Conservation (phyloP, 2,113 vertebrate genomes). For the Malurus alboscapulatus region DNA sequence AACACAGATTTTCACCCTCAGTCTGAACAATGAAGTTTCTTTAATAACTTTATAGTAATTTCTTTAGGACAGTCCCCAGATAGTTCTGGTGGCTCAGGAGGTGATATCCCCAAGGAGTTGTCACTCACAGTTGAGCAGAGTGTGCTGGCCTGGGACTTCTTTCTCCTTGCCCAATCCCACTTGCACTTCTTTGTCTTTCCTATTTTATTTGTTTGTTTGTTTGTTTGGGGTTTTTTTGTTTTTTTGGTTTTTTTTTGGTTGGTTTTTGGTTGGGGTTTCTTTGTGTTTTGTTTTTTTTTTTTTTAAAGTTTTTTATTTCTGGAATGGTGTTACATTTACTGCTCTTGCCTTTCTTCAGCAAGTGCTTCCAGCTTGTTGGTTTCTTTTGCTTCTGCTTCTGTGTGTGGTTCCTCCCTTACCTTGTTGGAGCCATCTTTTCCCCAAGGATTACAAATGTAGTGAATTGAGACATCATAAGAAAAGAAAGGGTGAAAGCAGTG, state of each 20-base stretch:
- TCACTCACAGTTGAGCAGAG: background rate
- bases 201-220: too few species aligned
- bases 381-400: background rate
- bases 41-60: background rate
- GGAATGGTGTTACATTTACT: background rate
- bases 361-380: background rate
- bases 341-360: background rate
- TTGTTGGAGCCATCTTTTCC: background rate
- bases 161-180: background rate
- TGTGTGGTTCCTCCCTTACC: background rate
- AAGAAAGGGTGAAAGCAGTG: background rate
- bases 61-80: background rate
- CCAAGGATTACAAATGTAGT: background rate
- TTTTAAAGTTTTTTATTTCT: rapidly evolving
- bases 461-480: background rate
- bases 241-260: rapidly evolving
- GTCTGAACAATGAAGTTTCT: background rate
- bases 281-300: background rate
- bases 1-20: background rate
- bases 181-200: too few species aligned
- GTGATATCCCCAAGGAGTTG: background rate
- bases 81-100: background rate
- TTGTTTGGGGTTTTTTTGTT: too few species aligned
- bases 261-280: too few species aligned
- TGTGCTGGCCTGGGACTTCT: background rate